Conservation (phyloP, 2,888 invertebrate species). For the Lissonota sp. region DNA sequence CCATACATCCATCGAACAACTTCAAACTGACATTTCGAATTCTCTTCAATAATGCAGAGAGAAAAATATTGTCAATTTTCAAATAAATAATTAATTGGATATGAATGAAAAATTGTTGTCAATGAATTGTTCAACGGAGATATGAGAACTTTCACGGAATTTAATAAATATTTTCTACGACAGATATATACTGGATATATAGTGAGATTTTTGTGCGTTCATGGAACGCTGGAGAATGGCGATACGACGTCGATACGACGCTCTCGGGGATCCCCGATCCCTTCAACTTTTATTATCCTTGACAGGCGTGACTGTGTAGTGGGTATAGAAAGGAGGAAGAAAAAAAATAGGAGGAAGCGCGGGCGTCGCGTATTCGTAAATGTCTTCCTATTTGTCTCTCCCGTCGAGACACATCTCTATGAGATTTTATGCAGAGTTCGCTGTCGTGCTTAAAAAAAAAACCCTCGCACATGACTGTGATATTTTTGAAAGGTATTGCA, state of each 20-base stretch:
- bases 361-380: conserved; percentile 25
- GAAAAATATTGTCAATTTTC: no score
- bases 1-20: neutral
- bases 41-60: no score
- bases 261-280: conserved; percentile 29
- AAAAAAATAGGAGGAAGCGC: conserved; percentile 32
- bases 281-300: conserved; percentile 49
- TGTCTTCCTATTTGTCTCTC: conserved; percentile 45
- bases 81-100: no score
- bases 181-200: no score
- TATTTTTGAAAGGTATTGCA: no score
- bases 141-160: no score
- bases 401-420: neutral
- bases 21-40: no score
- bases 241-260: conserved; percentile 28
- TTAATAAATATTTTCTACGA: no score
- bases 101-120: no score
- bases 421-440: conserved; percentile 6
- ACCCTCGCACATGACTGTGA: no score
- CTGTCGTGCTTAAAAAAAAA: neutral
- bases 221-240: neutral
- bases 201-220: no score
- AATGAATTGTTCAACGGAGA: no score
- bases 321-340: conserved; percentile 16
- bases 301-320: conserved; percentile 48